Evolutionary conservation across 2,113 vertebrate genomes (phyloP), one percentile per base, ranked within the genome.

Genomic region (Patagioenas fasciata): DNA sequence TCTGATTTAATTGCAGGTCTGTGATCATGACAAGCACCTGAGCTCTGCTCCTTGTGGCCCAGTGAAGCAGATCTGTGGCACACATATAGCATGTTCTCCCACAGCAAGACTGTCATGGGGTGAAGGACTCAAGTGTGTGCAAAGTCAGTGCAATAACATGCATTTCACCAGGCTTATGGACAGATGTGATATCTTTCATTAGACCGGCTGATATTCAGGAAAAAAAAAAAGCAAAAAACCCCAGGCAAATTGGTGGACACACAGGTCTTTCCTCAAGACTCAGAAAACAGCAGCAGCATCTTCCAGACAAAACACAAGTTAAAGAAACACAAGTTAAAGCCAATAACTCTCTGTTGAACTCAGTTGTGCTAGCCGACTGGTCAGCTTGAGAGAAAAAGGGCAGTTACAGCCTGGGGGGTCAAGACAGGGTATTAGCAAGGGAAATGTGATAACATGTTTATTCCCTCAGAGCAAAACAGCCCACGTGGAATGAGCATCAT

Each of bases 11-110:
- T 23, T 8, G 17, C 31, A 40, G 58, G 17, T 12, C 3, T 6
- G 17, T 20, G 38, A 57, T 32, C 44, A 51, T 0, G 2, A 74
- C 25, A 79, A 88, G 8, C 20, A 65, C 18, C 67, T 65, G 77
- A 75, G 8, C 13, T 51, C 58, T 83, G 29, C 9, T 70, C 10
- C 79, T 42, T 15, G 31, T 65, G 61, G 44, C 38, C 51, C 51
- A 48, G 0, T 0, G 6, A 53, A 64, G 20, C 29, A 48, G 17
- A 7, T 85, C 17, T 38, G 18, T 77, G 44, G 26, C 62, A 48
- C 13, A 15, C 0, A 0, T 4, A 0, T 8, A 38, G 6, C 5
- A 12, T 0, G 0, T 38, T 60, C 31, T 34, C 70, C 26, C 26
- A 53, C 16, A 72, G 61, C 29, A 42, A 47, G 44, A 47, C 19